Evolutionary conservation across 2,888 invertebrate species (phyloP), one percentile per base, ranked within the genome.

Genomic region (Plemyria rubiginata): DNA sequence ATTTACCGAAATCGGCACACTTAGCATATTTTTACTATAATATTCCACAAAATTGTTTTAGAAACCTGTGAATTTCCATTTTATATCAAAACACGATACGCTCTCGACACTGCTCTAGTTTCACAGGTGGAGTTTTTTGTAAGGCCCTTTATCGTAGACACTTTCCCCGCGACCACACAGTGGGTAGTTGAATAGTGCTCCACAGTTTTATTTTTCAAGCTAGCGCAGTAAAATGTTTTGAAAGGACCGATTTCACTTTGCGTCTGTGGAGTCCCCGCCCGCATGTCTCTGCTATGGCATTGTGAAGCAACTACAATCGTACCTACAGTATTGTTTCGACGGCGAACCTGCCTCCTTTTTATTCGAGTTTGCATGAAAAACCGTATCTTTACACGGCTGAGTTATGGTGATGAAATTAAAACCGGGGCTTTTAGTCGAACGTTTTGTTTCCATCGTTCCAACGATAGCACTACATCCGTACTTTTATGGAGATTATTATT

Each of bases 211-310:
- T 88, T 89, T 88, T 88, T 79, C 83, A 82, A 85, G 84, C 84
- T 77, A 78, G 76, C 82, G 73, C 84, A 82, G 87, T 85, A 85
- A 88, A 92, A 90, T 90, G 89, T 91, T 91, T 90, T 91, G 90
- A 90, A 91, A 89, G 92, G 88, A 89, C 88, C 89, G 90, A 89
- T 91, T 90, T 88, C 87, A 87, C 90, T 88, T 87, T 86, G 80
- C 88, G 82, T 82, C 82, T 78, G 77, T 73, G 67, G 70, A 74
- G 72, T 76, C 75, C 78, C 78, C 76, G 73, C 86, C 86, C 86
- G 87, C 88, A 86, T 86, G 83, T 86, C 85, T 87, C 85, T 79
- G 73, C 84, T 76, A 84, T 79, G 72, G 84, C 77, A 90, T 92
- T 92, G 90, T 91, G 80, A 81, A 85, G 83, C 85, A 86, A 86